Conservation (phyloP, 2,797 vertebrate species). For the Champsocephalus esox region DNA sequence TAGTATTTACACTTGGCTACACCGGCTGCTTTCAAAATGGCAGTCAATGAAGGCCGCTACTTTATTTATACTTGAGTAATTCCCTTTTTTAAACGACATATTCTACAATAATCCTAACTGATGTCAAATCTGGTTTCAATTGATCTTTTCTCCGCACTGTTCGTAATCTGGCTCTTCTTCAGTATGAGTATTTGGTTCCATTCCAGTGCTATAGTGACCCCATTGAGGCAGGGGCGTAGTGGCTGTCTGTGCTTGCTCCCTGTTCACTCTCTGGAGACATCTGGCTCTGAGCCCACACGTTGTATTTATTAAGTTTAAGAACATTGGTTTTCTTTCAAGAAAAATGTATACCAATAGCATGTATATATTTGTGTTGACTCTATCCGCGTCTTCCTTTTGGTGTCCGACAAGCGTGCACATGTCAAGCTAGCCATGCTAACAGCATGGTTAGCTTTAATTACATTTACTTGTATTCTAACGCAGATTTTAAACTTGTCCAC, state of each 20-base stretch:
- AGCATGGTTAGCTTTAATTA: not conserved
- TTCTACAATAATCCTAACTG: no score
- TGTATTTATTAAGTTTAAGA: no score
- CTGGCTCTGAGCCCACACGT: not conserved
- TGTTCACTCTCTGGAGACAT: constrained; percentile 87
- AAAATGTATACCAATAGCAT: no score
- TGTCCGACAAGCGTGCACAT: no score
- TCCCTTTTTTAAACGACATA: rapidly evolving
- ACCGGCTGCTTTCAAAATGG: constrained; percentile 54
- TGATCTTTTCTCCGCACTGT: constrained; percentile 72
- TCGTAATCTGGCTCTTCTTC: constrained; percentile 86
- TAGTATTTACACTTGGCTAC: rapidly evolving
- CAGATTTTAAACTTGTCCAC: no score
- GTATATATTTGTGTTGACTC: no score
- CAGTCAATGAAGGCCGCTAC: not conserved
- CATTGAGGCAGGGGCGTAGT: constrained; percentile 87
- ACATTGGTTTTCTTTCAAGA: no score
- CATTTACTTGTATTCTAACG: no score
- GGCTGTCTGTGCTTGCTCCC: constrained; percentile 75
- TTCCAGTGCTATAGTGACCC: constrained; percentile 85
- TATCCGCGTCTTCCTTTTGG: no score
- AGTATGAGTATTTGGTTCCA: constrained; percentile 85
- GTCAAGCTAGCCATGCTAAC: not conserved
- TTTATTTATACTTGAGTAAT: rapidly evolving
- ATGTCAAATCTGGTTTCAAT: not conserved